Evolutionary conservation across 2,113 vertebrate species (phyloP), one percentile per base, ranked within the genome.

Genomic region (Uria aalge): DNA sequence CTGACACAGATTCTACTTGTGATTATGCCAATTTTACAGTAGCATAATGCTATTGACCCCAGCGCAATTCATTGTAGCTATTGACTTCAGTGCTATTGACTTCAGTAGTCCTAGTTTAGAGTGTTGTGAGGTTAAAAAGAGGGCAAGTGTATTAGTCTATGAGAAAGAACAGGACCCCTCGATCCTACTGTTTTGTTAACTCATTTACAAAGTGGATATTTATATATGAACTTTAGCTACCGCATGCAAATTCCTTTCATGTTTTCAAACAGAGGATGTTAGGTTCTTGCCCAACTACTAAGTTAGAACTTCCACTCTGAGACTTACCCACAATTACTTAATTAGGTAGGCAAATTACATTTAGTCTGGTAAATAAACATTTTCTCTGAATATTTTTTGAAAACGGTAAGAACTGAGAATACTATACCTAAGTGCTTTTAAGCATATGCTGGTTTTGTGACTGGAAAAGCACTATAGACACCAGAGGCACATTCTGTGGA

Each of bases 191-290:
- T 3, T 75, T 56, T 34, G 23, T 41, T 82, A 88, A 78, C 12
- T 67, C 48, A 38, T 13, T 43, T 34, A 12, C 0, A 0, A 45
- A 57, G 8, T 47, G 22, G 40, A 9, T 32, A 62, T 34, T 66
- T 62, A 19, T 32, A 17, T 4, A 30, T 24, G 20, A 78, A 5
- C 15, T 90, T 56, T 52, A 52, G 22, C 55, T 91, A 32, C 29
- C 3, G 2, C 24, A 2, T 47, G 14, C 22, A 88, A 85, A 72
- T 43, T 63, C 16, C 24, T 38, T 47, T 45, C 19, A 11, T 19
- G 23, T 56, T 83, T 78, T 50, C 80, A 75, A 56, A 26, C 6
- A 27, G 9, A 67, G 4, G 6, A 15, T 75, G 11, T 50, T 34
- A 12, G 12, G 5, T 59, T 82, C 56, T 71, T 34, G 50, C 11